Evolutionary conservation across 2,888 invertebrate genomes (phyloP).

Genomic region (Parnassius orleans): DNA sequence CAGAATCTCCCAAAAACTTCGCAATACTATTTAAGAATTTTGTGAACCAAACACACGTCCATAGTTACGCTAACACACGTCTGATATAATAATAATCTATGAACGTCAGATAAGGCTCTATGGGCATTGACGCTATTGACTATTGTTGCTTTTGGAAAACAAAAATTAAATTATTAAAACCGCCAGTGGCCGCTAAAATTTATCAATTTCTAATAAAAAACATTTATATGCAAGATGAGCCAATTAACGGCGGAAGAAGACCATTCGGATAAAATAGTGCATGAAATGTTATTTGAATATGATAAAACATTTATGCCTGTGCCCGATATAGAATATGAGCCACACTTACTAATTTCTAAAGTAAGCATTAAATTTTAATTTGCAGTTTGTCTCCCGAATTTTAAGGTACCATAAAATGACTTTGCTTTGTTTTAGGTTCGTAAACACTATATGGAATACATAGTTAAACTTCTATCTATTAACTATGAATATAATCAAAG

Average conservation of each 20-base stretch:
- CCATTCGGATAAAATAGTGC: slow-evolving; percentile 44
- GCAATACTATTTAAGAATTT: too few relatives aligned
- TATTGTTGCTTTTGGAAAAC: too few relatives aligned
- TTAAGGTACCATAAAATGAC: neutral
- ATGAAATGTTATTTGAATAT: slow-evolving; percentile 54
- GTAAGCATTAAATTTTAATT: slow-evolving; percentile 41
- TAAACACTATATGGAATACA: slow-evolving; percentile 71
- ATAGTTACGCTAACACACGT: too few relatives aligned
- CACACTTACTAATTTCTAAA: slow-evolving; percentile 71
- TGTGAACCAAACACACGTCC: too few relatives aligned
- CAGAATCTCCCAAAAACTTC: too few relatives aligned
- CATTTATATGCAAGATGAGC: slow-evolving; percentile 9
- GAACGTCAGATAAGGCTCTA: too few relatives aligned
- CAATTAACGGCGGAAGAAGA: slow-evolving; percentile 28
- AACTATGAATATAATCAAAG: slow-evolving; percentile 70
- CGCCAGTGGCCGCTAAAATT: slow-evolving; percentile 12
- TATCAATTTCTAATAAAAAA: neutral
- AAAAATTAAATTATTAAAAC: too few relatives aligned
- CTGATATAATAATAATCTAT: too few relatives aligned
- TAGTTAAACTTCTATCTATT: slow-evolving; percentile 60
- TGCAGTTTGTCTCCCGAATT: too few relatives aligned
- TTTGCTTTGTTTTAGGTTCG: slow-evolving; percentile 53
- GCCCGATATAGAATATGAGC: slow-evolving; percentile 62
- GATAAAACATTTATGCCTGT: slow-evolving; percentile 59
- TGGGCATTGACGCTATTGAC: too few relatives aligned